phyloP scores from a whole-genome alignment of 2,113 vertebrate genomes.

The Notiomystis cincta region DNA sequence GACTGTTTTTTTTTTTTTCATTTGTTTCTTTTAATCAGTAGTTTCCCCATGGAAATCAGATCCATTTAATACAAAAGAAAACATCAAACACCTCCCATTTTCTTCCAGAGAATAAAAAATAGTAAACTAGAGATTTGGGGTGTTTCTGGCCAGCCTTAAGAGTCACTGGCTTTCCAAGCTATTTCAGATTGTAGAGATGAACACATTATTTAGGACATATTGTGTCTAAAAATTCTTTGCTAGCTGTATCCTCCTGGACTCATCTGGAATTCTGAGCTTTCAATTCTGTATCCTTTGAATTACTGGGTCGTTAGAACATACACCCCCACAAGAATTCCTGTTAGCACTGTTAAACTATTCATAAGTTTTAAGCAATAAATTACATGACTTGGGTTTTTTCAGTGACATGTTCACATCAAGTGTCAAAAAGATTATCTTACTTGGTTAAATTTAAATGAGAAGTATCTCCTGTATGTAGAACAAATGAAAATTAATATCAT shows the following conservation, averaged over 20 bases:
- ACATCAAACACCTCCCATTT: not conserved
- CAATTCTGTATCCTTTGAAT: not conserved
- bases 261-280: not conserved
- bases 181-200: not conserved
- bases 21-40: not conserved
- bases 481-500: not conserved
- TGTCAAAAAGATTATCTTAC: not conserved
- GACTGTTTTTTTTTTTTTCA: not conserved
- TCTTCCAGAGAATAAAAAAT: not conserved
- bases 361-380: not conserved
- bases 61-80: not conserved
- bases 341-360: not conserved
- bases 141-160: not conserved
- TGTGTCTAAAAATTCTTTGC: not conserved
- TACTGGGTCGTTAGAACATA: not conserved
- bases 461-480: not conserved
- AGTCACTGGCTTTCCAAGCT: not conserved
- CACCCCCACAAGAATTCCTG: not conserved
- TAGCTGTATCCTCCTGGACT: not conserved
- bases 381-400: not conserved
- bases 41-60: not conserved
- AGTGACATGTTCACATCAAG: not conserved
- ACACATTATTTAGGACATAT: not conserved
- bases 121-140: not conserved
- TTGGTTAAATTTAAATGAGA: not conserved